A percentile compares a stretch with the other conserved stretches of the same genome.
phyloP scores from a whole-genome alignment of 2,797 vertebrate genomes.

The Myotis daubentonii region DNA sequence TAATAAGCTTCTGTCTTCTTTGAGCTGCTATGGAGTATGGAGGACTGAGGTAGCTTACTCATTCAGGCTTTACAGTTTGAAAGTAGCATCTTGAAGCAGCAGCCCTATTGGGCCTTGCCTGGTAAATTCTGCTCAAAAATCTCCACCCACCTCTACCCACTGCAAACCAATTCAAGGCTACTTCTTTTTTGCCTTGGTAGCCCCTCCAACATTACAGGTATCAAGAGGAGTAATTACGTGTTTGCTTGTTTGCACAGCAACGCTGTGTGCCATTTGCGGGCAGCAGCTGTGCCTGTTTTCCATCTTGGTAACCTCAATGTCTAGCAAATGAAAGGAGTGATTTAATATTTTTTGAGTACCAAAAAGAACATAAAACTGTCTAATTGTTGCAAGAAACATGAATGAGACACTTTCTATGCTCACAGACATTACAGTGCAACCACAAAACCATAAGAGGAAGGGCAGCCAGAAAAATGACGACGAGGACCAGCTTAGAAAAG shows the following conservation, averaged over 20 bases:
- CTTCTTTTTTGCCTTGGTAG: neutral
- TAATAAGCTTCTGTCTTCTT: neutral
- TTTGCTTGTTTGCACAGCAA: neutral
- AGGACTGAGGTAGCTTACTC: neutral
- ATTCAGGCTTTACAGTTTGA: neutral
- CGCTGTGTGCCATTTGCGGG: neutral
- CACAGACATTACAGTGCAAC: neutral
- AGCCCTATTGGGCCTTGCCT: neutral
- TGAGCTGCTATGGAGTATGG: neutral
- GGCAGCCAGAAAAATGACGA: neutral
- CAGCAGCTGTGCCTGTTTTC: neutral
- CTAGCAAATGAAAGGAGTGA: conserved; percentile 37
- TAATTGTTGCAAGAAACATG: conserved; percentile 31
- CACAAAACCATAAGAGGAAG: neutral
- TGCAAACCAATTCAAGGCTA: neutral
- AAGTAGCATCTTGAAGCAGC: neutral
- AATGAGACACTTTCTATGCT: conserved; percentile 37
- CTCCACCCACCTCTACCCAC: neutral
- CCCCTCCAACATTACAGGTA: neutral
- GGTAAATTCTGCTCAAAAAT: neutral
- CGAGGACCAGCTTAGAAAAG: neutral
- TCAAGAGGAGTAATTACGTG: neutral
- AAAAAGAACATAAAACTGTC: conserved; percentile 22
- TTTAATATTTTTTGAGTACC: neutral
- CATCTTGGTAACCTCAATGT: conserved; percentile 41